phyloP scores from a whole-genome alignment of 2,797 vertebrate genomes.

The Hypotaenidia okinawae region DNA sequence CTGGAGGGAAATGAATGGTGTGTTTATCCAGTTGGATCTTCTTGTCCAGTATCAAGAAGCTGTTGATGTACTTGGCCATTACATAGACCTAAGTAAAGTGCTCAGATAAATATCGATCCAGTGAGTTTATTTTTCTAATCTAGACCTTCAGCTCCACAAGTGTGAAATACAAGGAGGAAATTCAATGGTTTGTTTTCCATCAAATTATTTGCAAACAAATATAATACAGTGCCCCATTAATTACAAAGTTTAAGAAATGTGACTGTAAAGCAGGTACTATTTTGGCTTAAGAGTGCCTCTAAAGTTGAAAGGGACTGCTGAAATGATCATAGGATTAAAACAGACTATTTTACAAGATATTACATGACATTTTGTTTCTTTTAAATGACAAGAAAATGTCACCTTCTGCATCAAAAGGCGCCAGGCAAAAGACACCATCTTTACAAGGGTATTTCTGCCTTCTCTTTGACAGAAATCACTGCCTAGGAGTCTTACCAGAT shows the following conservation, averaged over 20 bases:
- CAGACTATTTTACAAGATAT: not conserved
- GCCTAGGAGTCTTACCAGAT: too few species aligned
- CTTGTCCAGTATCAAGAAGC: not conserved
- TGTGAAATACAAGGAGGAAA: not conserved
- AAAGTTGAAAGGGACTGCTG: not conserved
- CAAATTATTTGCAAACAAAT: not conserved
- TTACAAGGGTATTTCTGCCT: too few species aligned
- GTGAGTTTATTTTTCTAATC: not conserved
- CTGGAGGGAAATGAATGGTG: not conserved
- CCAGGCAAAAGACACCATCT: too few species aligned
- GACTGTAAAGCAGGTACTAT: not conserved
- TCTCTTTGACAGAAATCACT: too few species aligned
- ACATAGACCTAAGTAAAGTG: not conserved
- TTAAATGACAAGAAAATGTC: not conserved
- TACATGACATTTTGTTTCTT: not conserved
- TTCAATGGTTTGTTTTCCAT: not conserved
- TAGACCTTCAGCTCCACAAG: not conserved
- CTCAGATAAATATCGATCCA: not conserved
- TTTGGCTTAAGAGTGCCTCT: not conserved
- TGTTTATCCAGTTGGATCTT: not conserved
- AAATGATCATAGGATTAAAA: not conserved
- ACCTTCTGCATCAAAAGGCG: too few species aligned
- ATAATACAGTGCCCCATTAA: not conserved
- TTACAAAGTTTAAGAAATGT: not conserved
- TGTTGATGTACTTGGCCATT: not conserved